A percentile compares a stretch with the other conserved stretches of the same genome.
These are phyloP conservation scores for Mayetiola destructor DNA, from an alignment of 2,888 invertebrate genomes.

Conservation along the genomic window DNA sequence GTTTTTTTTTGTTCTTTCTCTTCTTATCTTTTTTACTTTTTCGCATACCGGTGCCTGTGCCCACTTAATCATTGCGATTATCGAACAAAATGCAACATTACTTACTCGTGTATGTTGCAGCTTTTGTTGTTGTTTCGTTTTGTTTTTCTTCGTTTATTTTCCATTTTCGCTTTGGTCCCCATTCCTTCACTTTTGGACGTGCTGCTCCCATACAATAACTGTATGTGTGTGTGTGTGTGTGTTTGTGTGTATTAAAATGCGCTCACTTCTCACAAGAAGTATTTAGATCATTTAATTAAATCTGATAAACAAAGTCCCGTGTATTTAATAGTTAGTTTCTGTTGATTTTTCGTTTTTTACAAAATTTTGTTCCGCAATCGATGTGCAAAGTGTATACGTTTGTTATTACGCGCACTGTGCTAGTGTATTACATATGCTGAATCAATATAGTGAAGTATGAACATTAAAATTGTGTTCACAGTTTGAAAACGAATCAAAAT, in stretches of 20 bases:
- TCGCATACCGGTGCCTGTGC: not conserved
- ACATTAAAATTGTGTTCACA: no score
- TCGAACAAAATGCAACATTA: not conserved
- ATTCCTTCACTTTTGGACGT: no score
- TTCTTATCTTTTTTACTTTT: not conserved
- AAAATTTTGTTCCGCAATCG: no score
- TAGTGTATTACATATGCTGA: no score
- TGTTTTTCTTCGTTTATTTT: no score
- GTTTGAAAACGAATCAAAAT: no score
- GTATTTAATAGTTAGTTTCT: not conserved
- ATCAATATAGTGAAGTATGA: no score
- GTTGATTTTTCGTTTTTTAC: not conserved
- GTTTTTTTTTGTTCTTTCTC: not conserved
- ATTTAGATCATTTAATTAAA: slow-evolving; percentile 12
- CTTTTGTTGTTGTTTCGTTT: not conserved
- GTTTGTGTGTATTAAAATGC: not conserved
- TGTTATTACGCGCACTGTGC: no score
- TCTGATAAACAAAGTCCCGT: slow-evolving; percentile 9
- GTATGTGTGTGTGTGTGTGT: not conserved
- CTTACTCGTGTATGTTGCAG: not conserved
- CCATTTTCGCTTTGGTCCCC: no score
- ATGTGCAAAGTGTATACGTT: no score
- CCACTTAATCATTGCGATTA: slow-evolving; percentile 11
- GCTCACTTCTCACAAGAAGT: not conserved
- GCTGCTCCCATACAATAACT: not conserved